Base-by-base conservation (phyloP, 2,888 invertebrate species). In the Drosophila ezoana region DNA sequence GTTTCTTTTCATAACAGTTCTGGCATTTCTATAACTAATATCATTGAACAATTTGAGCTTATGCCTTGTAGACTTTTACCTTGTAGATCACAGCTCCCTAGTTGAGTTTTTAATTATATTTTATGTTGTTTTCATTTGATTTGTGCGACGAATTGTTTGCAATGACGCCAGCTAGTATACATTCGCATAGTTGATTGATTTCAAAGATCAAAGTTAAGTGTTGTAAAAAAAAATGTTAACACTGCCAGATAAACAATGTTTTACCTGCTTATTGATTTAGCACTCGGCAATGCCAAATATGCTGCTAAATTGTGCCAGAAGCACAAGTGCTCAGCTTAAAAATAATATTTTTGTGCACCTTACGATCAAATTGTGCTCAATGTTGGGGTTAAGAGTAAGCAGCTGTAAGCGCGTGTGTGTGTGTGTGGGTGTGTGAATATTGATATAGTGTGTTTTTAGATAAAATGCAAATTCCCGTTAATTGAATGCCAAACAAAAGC, bases 401-500 rank as follows among this genome's bases (percentile, higher is more conserved):
- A 53, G 52, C 18, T 49, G 40, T 20, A 5, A 37, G 9, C 10
- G 9, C 32, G 35, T 45, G 23, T 45, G 23, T 18, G 14, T 41
- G 18, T 28, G 35, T n/a, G 48, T 51, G 18, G 43, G 37, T 38
- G 48, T 58, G 8, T 47, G 23, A 11, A 23, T 49, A 51, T 68
- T 41, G 54, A 60, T 47, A 45, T 68, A 18, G n/a, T 63, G 61
- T 60, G 53, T 57, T 79, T 69, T 67, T 73, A 73, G 76, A 72
- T 72, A 77, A 82, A 82, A 86, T 88, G 80, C 76, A 86, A 88
- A 88, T 88, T 80, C 76, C 62, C 75, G 80, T 82, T 84, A 84
- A 88, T 84, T 84, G 88, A 88, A 88, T 75, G 78, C 70, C 78
- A 85, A 87, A 79, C 86, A 87, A 82, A 73, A 76, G 73, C 64